Conservation (phyloP, 2,888 invertebrate genomes). For the Phlogophora meticulosa region DNA sequence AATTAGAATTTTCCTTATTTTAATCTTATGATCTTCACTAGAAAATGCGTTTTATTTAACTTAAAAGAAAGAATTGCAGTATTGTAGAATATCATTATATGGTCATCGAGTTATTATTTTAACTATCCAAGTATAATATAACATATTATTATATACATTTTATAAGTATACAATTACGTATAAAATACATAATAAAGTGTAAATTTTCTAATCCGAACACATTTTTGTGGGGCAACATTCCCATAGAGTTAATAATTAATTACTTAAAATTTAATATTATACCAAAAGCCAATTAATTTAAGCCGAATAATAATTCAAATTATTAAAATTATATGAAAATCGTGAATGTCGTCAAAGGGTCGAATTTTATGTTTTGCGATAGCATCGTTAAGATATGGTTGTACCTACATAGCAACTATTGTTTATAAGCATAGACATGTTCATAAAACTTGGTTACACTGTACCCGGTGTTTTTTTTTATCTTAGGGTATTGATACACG, state of each 20-base stretch:
- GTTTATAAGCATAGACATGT: constrained; percentile 49
- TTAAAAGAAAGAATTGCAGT: constrained; percentile 15
- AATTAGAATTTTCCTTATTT: constrained; percentile 13
- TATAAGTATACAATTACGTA: constrained; percentile 55
- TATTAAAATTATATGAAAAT: constrained; percentile 55
- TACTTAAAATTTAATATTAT: constrained; percentile 50
- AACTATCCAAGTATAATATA: constrained; percentile 24
- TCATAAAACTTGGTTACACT: constrained; percentile 27
- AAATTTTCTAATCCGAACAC: constrained; percentile 69
- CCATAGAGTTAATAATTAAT: constrained; percentile 59
- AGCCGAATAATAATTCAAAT: constrained; percentile 57
- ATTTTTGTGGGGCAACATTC: constrained; percentile 64
- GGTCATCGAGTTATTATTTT: constrained; percentile 33
- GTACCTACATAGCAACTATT: constrained; percentile 26
- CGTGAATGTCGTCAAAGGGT: constrained; percentile 43
- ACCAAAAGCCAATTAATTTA: constrained; percentile 58
- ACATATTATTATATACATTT: constrained; percentile 37
- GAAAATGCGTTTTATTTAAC: constrained; percentile 32
- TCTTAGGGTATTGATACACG: not conserved
- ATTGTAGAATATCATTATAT: constrained; percentile 29
- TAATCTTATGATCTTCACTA: constrained; percentile 21
- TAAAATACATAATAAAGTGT: constrained; percentile 63
- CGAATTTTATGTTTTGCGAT: constrained; percentile 29
- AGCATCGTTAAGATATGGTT: constrained; percentile 32
- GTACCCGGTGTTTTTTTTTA: constrained; percentile 18